Percentiles rank a stretch among this genome's conserved stretches.
Evolutionary conservation across 23 tunicate species (phyloP).

Genomic region (Trididemnum nubilum): DNA sequence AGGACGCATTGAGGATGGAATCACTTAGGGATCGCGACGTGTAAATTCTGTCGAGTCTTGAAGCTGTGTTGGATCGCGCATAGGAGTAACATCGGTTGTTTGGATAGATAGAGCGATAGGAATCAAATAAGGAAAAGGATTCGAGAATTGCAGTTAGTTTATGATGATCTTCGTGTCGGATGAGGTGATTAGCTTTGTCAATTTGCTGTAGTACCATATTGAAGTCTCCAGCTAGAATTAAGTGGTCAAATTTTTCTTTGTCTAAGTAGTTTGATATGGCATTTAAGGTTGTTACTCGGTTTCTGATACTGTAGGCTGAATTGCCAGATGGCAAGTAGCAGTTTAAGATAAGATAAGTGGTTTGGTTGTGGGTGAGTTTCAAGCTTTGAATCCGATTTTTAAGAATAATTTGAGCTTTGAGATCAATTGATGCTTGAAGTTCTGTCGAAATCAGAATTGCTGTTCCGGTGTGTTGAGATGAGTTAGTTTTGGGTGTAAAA

Average conservation of each 20-base stretch:
- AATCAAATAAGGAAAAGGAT: too few relatives aligned
- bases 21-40: too few relatives aligned
- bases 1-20: too few relatives aligned
- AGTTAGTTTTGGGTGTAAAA: neutral
- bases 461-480: neutral
- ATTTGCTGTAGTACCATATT: neutral
- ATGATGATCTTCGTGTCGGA: too few relatives aligned
- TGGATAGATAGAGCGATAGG: too few relatives aligned
- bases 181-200: too few relatives aligned
- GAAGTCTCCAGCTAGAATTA: constrained; percentile 14
- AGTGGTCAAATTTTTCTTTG: neutral
- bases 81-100: too few relatives aligned
- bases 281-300: neutral
- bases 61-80: neutral
- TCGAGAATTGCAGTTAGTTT: too few relatives aligned
- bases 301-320: neutral
- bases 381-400: neutral
- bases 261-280: neutral
- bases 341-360: neutral
- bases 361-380: neutral
- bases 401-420: neutral
- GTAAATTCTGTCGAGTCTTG: neutral
- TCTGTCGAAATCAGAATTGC: neutral
- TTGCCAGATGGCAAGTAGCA: neutral
- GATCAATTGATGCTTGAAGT: neutral